Evolutionary conservation across 2,113 vertebrate species (phyloP), one percentile per base, ranked within the genome.

Genomic region (Hippopotamus amphibius): DNA sequence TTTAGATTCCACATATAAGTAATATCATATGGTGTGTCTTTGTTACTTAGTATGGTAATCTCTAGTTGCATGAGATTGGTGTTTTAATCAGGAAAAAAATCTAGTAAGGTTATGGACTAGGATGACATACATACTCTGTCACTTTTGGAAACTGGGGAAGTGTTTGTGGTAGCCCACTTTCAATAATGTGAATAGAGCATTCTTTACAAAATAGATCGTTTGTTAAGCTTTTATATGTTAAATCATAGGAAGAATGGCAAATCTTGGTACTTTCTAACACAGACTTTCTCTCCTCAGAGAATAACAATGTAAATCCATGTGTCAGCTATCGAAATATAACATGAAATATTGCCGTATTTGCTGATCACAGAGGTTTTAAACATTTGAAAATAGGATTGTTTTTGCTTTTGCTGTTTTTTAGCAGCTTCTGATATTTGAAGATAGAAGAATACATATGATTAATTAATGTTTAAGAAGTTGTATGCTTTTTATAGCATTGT

Each of bases 151-250:
- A 74, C 65, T 76, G 9, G 43, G 43, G 19, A 93, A 76, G 48
- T 59, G 30, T 71, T 81, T 46, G 24, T 85, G 43, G n/a, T 83
- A 77, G 30, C 41, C 50, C 15, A 66, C 95, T 94, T 57, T 71
- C 46, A 89, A 21, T n/a, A 66, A 59, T 50, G 3, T 84, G 4
- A 90, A 50, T 57, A 79, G 76, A 21, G 68, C 24, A 80, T 69
- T 68, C 26, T 76, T 72, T 94, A 41, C 43, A 41, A 94, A 88
- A 50, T 63, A 79, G 76, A 24, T 80, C 15, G 74, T 53, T 72
- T 21, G 65, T 77, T 59, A 93, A 90, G 7, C 46, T 93, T 53
- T 76, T 57, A 19, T 57, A 30, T 71, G 76, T 88, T 97, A 96
- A 55, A 83, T 72, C n/a, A 48, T 61, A 22, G 41, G 46, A 86